phyloP scores from a whole-genome alignment of 1,140 invertebrate species.

The Macrobrachium rosenbergii region DNA sequence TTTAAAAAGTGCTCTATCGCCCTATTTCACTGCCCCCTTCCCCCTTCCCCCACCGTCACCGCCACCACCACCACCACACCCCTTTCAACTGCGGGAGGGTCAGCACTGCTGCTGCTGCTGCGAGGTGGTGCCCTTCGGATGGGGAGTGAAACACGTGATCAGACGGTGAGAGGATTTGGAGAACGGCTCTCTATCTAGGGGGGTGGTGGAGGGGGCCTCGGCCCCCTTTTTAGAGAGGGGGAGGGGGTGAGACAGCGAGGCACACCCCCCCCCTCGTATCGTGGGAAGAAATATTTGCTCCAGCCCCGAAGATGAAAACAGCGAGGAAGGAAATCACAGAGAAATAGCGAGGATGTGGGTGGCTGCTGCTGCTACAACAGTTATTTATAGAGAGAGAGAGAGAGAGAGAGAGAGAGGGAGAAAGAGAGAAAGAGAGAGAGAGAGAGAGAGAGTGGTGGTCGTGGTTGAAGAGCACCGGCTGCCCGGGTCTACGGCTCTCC shows the following conservation, averaged over 20 bases:
- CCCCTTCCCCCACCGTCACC: background rate
- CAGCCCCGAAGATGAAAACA: background rate
- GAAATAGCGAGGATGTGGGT: background rate
- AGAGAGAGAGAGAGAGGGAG: background rate
- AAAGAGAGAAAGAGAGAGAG: constrained; percentile 27
- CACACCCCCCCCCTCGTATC: too few species aligned
- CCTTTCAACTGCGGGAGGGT: background rate
- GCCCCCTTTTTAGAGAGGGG: background rate
- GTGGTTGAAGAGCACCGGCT: background rate
- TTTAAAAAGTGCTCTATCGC: background rate
- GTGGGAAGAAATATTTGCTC: too few species aligned
- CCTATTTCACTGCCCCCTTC: background rate
- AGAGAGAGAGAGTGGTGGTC: background rate
- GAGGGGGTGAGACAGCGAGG: background rate
- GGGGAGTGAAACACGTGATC: too few species aligned
- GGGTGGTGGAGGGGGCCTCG: too few species aligned
- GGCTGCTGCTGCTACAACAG: too few species aligned
- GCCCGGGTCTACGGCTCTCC: too few species aligned
- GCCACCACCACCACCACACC: background rate
- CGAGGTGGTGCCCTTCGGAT: too few species aligned
- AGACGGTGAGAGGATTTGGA: too few species aligned
- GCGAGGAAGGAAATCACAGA: background rate
- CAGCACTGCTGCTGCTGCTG: too few species aligned
- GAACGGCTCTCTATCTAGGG: too few species aligned
- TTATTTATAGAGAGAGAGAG: background rate